These are phyloP conservation scores for Drosophila borborema DNA, from an alignment of 2,888 invertebrate genomes.

Conservation along the genomic window DNA sequence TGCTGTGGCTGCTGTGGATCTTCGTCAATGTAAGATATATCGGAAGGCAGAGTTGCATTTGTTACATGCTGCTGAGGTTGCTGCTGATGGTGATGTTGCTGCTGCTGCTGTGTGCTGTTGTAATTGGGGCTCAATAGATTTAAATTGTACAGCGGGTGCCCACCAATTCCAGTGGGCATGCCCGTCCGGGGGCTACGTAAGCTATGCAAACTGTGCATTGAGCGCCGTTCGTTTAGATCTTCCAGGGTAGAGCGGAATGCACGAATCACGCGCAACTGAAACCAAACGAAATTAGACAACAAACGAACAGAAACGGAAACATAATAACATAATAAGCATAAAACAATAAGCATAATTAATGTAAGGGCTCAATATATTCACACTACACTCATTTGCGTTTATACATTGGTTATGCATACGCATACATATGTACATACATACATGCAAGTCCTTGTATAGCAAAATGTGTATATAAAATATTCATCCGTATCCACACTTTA, in stretches of 20 bases:
- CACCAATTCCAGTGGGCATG: conserved; percentile 83
- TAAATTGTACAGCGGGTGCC: conserved; percentile 81
- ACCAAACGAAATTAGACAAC: conserved; percentile 86
- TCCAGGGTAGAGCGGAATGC: conserved; percentile 99
- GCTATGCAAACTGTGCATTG: conserved; percentile 98
- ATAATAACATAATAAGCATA: conserved; percentile 41
- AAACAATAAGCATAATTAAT: conserved; percentile 52
- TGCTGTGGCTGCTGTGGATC: conserved; percentile 84
- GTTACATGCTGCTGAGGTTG: conserved; percentile 47
- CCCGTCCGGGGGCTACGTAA: conserved; percentile 93
- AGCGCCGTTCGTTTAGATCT: conserved; percentile 99
- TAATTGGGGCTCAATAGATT: conserved; percentile 80
- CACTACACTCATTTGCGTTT: conserved; percentile 1
- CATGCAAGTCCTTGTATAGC: neutral
- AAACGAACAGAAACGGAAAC: conserved; percentile 81
- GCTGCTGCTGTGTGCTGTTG: conserved; percentile 63
- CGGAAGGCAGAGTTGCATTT: conserved; percentile 86
- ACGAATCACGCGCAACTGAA: conserved; percentile 99
- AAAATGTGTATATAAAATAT: no score
- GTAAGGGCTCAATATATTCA: conserved; percentile 31
- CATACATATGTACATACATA: neutral
- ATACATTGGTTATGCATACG: neutral
- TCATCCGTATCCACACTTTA: no score
- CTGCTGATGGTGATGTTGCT: conserved; percentile 45
- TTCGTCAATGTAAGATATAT: conserved; percentile 90